phyloP scores from a whole-genome alignment of 2,888 invertebrate species.

The Acanthosepion esculentum region DNA sequence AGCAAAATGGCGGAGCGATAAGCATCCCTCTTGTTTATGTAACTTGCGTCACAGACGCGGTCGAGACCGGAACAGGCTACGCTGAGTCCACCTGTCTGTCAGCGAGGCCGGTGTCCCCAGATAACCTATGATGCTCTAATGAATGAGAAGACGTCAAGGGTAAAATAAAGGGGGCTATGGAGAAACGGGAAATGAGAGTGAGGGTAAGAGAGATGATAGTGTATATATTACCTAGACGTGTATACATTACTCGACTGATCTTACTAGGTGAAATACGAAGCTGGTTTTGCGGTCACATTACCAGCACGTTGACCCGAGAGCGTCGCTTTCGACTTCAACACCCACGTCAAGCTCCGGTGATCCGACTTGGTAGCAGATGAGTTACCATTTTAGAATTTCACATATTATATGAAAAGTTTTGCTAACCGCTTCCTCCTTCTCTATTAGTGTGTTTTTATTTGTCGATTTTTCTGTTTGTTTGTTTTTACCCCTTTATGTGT shows the following conservation, averaged over 20 bases:
- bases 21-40: neutral
- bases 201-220: neutral
- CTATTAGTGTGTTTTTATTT: too few species aligned
- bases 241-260: neutral
- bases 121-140: slow-evolving; percentile 23
- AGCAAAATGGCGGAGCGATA: neutral
- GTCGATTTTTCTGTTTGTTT: too few species aligned
- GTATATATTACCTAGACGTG: neutral
- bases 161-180: neutral
- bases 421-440: too few species aligned
- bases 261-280: neutral
- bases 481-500: too few species aligned
- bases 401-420: too few species aligned
- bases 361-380: neutral
- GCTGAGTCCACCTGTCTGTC: neutral
- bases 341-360: neutral
- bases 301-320: neutral
- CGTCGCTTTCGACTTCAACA: neutral
- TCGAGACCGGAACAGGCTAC: neutral
- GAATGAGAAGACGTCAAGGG: neutral
- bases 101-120: neutral
- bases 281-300: neutral
- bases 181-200: neutral
- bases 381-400: neutral
- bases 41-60: slow-evolving; percentile 33